A percentile compares a stretch with the other conserved stretches of the same genome.
Conservation (phyloP, 2,113 vertebrate genomes). For the Oenanthe melanoleuca region DNA sequence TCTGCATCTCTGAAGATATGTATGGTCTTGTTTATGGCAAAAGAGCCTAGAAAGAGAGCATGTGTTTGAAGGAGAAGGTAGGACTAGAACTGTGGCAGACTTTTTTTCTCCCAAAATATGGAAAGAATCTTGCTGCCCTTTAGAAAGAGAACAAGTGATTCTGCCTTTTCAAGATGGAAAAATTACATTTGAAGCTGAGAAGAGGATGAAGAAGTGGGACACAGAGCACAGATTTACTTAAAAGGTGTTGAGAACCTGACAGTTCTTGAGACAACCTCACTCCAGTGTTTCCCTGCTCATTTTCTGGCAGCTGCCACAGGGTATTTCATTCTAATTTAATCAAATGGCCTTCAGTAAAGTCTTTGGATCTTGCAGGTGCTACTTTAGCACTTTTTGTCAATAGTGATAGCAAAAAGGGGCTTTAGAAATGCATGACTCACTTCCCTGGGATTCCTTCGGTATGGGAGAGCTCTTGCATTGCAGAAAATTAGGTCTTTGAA, state of each 20-base stretch:
- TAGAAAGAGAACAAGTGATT: neutral
- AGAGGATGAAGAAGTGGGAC: neutral
- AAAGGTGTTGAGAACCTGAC: neutral
- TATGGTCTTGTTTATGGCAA: neutral
- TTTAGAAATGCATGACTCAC: neutral
- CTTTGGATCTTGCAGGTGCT: neutral
- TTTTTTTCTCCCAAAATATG: neutral
- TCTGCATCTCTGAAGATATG: neutral
- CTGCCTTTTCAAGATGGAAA: neutral
- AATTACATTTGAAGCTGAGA: neutral
- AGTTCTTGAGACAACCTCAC: neutral
- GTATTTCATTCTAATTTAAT: neutral
- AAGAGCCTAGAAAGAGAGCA: neutral
- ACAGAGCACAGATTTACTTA: neutral
- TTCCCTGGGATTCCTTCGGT: neutral
- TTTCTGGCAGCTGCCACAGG: neutral
- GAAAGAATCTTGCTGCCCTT: neutral
- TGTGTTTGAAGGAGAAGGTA: neutral
- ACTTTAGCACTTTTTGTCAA: neutral
- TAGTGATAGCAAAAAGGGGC: neutral
- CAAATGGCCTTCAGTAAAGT: neutral
- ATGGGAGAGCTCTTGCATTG: neutral
- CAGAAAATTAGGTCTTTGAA: neutral
- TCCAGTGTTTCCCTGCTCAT: neutral
- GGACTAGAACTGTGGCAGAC: neutral